Base-by-base conservation (phyloP, 2,797 vertebrate species). In the Corythornis leucogaster region DNA sequence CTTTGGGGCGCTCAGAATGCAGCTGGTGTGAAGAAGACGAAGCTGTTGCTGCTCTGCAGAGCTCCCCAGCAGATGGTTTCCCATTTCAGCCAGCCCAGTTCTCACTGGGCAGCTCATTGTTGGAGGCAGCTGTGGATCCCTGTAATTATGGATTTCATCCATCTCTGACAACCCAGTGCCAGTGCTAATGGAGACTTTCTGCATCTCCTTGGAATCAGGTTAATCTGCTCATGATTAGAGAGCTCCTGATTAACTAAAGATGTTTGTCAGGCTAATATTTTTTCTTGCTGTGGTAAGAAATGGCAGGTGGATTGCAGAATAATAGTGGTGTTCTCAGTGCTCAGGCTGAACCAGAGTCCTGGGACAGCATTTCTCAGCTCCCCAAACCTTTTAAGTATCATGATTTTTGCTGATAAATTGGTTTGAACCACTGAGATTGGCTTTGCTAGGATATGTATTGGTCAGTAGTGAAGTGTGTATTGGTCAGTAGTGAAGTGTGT, bases 61-160 rank as follows among this genome's bases (percentile, higher is more conserved):
- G 35, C 66, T 87, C 84, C 64, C 35, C 25, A 82, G 40, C 91
- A 96, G 80, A 66, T 95, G 93, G 64, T 15, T 91, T 89, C 78
- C 84, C 55, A 8, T 92, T 90, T 90, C 87, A 80, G 33, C 80
- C 94, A 81, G 76, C 92, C 75, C 64, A 50, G 66, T 73, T 80
- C 84, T 96, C 89, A 24, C 81, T 90, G 96, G 95, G 81, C 90
- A 87, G 55, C 90, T 97, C 91, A 24, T 96, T 95, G 64, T 95
- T 96, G 63, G 89, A 93, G 96, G 89, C 96, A 97, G 94, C 96
- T 97, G 94, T 94, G 93, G 89, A 79, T 97, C 94, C 64, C 93
- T 95, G 87, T 97, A 96, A 97, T 97, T 97, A 93, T 33, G 82
- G 94, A 94, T 94, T 94, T 96, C 68, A 89, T 95, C n/a, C 28